Evolutionary conservation across 53 echinoderm and acorn worm genomes (phyloP).

Genomic region (Paelopatides confundens): DNA sequence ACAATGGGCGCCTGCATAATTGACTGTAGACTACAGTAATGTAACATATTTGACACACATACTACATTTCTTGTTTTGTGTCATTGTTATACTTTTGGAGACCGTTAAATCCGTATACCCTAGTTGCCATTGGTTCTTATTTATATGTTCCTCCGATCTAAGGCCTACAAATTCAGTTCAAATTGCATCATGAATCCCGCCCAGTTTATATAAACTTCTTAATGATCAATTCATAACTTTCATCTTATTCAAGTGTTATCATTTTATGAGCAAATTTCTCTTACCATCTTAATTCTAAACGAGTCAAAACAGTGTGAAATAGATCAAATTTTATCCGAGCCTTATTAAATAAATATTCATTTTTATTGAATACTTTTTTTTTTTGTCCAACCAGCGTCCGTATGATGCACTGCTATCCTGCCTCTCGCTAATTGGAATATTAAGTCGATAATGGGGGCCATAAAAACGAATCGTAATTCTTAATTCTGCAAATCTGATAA

Average conservation of each 20-base stretch:
- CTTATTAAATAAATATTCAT: conserved; percentile 17
- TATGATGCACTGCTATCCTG: not conserved
- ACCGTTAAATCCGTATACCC: not conserved
- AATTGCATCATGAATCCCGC: not conserved
- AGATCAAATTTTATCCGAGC: not conserved
- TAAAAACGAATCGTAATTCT: not conserved
- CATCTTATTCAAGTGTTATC: not conserved
- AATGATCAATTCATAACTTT: not conserved
- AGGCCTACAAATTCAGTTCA: not conserved
- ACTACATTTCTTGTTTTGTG: too few species aligned
- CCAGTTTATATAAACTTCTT: not conserved
- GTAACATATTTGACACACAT: too few species aligned
- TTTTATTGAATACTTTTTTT: not conserved
- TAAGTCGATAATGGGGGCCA: conserved; percentile 16
- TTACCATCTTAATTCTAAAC: not conserved
- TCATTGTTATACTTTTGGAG: too few species aligned
- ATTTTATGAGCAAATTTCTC: not conserved
- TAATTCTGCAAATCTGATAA: conserved; percentile 19
- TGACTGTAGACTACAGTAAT: too few species aligned
- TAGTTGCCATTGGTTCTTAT: not conserved
- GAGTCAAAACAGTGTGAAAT: not conserved
- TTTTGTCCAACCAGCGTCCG: not conserved
- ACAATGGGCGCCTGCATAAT: too few species aligned
- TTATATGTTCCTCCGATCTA: not conserved
- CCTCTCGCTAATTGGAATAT: conserved; percentile 7